Percentiles rank a stretch among this genome's conserved stretches.
These are phyloP conservation scores for Xestia sexstrigata DNA, from an alignment of 2,888 invertebrate genomes.

Conservation along the genomic window DNA sequence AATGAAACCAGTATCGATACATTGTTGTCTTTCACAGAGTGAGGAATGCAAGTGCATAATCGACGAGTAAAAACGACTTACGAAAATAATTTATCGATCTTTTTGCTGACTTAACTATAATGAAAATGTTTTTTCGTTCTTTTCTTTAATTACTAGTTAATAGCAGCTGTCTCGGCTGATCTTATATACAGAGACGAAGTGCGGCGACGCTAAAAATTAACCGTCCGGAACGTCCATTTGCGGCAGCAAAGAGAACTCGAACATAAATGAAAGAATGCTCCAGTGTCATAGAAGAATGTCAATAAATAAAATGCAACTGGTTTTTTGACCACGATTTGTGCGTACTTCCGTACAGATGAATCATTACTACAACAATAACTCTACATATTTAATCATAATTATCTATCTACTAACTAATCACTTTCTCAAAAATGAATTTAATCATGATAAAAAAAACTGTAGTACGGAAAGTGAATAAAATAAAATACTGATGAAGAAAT, in stretches of 20 bases:
- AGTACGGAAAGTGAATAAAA: not conserved
- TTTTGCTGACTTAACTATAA: conserved; percentile 43
- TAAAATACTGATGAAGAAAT: not conserved
- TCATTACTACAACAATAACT: not conserved
- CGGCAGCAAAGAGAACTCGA: conserved; percentile 36
- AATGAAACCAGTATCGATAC: not conserved
- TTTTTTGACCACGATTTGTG: conserved; percentile 6
- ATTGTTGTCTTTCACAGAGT: conserved; percentile 20
- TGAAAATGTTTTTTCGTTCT: not conserved
- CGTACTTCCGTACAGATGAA: conserved; percentile 19
- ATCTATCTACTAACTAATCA: not conserved
- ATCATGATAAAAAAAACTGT: not conserved
- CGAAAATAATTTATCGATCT: conserved; percentile 41
- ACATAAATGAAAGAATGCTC: conserved; percentile 33
- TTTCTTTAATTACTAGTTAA: conserved; percentile 37
- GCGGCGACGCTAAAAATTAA: conserved; percentile 31
- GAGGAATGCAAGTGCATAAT: conserved; percentile 36
- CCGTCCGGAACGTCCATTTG: conserved; percentile 33
- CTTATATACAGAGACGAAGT: conserved; percentile 39
- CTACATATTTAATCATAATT: not conserved
- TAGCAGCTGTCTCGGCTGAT: conserved; percentile 61
- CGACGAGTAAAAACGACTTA: conserved; percentile 60
- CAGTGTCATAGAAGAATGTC: conserved; percentile 28
- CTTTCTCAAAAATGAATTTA: not conserved
- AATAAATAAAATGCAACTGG: conserved; percentile 13